A percentile compares a stretch with the other conserved stretches of the same genome.
phyloP scores from a whole-genome alignment of 2,113 vertebrate species.

The Picathartes gymnocephalus region DNA sequence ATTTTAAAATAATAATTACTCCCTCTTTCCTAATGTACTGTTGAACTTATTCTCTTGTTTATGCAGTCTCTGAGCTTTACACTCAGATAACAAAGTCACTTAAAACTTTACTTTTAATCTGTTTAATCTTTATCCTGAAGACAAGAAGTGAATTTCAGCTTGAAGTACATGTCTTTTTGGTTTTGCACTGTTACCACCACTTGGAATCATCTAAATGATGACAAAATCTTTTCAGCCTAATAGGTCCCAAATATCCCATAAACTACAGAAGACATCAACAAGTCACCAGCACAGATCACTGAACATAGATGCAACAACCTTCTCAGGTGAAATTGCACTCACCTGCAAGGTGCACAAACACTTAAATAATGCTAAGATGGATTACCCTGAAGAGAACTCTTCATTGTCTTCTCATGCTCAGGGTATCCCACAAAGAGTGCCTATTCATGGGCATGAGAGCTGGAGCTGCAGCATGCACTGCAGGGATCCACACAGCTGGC shows the following conservation, averaged over 20 bases:
- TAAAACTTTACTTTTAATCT: not conserved
- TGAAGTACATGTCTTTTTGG: not conserved
- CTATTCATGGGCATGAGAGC: fast-evolving
- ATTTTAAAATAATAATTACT: not conserved
- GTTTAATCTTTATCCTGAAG: not conserved
- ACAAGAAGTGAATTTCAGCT: not conserved
- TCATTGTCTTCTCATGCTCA: not conserved
- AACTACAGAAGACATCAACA: not conserved
- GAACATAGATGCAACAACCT: not conserved
- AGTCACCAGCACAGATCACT: fast-evolving
- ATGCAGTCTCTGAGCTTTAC: not conserved
- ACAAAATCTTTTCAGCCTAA: not conserved
- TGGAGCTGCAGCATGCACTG: fast-evolving
- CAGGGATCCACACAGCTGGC: not conserved
- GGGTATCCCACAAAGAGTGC: fast-evolving
- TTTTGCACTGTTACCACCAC: not conserved
- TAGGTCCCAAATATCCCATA: not conserved
- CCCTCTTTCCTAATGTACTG: not conserved
- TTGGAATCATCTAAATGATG: not conserved
- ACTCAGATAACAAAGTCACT: not conserved
- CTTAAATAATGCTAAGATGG: not conserved
- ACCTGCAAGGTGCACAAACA: not conserved
- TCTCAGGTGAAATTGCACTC: not conserved
- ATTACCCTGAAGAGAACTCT: not conserved
- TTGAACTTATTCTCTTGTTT: not conserved